Conservation (phyloP, 2,113 vertebrate genomes). For the Saguinus imperator region DNA sequence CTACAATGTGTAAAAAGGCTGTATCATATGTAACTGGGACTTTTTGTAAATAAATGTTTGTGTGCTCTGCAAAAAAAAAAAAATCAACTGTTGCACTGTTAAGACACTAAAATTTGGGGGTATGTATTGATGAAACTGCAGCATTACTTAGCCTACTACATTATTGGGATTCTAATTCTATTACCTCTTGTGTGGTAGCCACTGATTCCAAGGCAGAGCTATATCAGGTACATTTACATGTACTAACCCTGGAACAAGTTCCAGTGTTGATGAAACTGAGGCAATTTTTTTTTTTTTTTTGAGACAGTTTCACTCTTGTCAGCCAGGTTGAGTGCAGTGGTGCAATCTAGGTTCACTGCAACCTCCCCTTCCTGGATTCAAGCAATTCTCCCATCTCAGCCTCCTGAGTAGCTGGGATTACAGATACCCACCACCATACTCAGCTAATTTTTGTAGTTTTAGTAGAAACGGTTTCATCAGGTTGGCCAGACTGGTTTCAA, state of each 20-base stretch:
- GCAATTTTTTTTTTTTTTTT: background rate
- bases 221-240: background rate
- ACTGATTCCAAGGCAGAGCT: background rate
- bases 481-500: no score
- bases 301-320: no score
- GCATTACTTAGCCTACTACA: background rate
- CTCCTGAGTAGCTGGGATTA: no score
- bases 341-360: no score
- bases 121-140: background rate
- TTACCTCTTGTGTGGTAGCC: background rate
- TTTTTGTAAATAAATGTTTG: conserved; percentile 88
- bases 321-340: no score
- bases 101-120: background rate
- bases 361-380: no score
- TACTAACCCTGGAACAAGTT: background rate
- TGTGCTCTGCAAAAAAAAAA: conserved; percentile 63
- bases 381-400: no score
- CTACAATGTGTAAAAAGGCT: conserved; percentile 85
- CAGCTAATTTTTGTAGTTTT: no score
- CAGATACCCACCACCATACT: no score
- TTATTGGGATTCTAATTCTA: background rate
- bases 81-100: background rate
- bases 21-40: conserved; percentile 87
- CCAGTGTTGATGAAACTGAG: background rate
- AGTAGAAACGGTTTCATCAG: no score